Conservation (phyloP, 1,140 invertebrate genomes). For the Solenopsis fugax region DNA sequence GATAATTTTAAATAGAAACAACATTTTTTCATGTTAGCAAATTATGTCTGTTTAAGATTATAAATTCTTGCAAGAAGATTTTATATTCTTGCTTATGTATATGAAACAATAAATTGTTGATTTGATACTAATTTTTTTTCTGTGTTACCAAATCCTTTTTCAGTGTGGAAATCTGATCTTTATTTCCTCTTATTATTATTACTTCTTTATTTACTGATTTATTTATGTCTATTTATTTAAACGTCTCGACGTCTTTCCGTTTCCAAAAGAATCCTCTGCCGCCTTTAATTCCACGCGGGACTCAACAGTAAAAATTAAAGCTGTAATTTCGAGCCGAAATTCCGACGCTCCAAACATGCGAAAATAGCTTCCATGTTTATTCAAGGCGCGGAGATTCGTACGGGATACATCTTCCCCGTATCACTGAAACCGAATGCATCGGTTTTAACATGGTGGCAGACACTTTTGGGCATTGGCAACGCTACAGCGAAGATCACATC, state of each 20-base stretch:
- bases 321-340: background rate
- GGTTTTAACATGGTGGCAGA: background rate
- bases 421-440: background rate
- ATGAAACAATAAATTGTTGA: no score
- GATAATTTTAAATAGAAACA: no score
- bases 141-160: no score
- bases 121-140: no score
- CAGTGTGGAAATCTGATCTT: background rate
- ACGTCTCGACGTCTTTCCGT: background rate
- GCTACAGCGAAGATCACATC: background rate
- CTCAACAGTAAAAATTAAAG: background rate
- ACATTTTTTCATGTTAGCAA: no score
- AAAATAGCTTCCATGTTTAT: constrained; percentile 39
- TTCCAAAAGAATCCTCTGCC: background rate
- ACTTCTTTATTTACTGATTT: background rate
- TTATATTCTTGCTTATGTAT: no score
- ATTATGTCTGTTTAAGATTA: no score
- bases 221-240: background rate
- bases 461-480: background rate
- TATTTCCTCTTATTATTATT: background rate
- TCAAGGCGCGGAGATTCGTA: background rate
- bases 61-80: no score
- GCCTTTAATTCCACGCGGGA: background rate
- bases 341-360: background rate
- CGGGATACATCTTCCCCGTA: background rate